Evolutionary conservation across 2,797 vertebrate species (phyloP).

Genomic region (Coluber constrictor): DNA sequence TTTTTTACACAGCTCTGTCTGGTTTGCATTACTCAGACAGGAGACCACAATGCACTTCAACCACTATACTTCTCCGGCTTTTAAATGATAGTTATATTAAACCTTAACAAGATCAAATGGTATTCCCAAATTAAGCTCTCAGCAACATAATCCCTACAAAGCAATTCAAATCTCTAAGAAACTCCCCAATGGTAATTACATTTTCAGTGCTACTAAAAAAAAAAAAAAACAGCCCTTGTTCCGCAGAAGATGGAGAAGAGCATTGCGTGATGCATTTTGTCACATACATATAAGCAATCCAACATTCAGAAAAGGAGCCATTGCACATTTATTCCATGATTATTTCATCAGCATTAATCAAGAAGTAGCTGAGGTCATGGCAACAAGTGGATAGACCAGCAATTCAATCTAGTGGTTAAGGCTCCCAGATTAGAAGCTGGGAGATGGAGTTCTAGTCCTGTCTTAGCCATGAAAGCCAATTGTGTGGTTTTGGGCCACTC

Average conservation of each 20-base stretch:
- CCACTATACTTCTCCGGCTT: too few species aligned
- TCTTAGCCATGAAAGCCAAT: neutral
- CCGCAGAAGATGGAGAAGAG: neutral
- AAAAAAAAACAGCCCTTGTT: neutral
- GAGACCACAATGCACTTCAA: neutral
- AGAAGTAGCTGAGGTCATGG: neutral
- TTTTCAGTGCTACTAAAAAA: neutral
- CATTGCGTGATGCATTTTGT: neutral
- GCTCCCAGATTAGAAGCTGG: neutral
- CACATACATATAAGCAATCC: neutral
- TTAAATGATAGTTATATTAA: neutral
- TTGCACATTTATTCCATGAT: neutral
- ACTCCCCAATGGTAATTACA: neutral
- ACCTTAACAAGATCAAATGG: neutral
- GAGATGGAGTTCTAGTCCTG: neutral
- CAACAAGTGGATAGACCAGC: neutral
- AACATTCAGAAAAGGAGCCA: neutral
- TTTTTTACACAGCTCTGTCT: neutral
- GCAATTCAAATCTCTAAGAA: neutral
- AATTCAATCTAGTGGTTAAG: neutral
- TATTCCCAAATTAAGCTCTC: neutral
- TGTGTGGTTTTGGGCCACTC: neutral
- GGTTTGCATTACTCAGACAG: neutral
- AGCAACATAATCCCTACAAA: neutral
- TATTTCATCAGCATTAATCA: neutral